Conservation (phyloP, 2,888 invertebrate genomes). For the Lepidochitona cinerea region DNA sequence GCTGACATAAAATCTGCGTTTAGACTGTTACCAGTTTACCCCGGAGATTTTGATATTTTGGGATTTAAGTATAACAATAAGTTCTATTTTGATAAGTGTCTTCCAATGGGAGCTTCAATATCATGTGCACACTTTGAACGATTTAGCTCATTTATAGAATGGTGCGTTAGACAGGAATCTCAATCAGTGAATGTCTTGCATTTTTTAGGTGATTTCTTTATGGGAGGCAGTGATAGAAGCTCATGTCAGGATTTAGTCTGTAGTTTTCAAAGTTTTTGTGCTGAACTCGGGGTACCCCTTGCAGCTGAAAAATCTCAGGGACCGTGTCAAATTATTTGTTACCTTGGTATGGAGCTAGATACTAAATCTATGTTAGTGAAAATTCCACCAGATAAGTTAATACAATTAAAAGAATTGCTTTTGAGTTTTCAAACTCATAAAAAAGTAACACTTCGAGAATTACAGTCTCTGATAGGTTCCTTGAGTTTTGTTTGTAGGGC, state of each 20-base stretch:
- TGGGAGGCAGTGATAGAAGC: neutral
- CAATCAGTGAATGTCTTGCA: neutral
- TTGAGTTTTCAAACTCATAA: neutral
- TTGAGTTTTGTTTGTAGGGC: neutral
- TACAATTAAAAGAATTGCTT: no score
- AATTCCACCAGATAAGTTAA: neutral
- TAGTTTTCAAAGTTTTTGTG: neutral
- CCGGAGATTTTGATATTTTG: conserved; percentile 25
- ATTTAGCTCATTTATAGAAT: conserved; percentile 20
- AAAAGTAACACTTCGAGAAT: neutral
- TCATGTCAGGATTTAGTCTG: neutral
- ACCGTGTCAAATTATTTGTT: neutral
- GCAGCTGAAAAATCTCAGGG: neutral
- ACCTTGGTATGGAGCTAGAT: neutral
- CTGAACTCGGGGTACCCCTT: neutral
- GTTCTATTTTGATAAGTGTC: conserved; percentile 20
- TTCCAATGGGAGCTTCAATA: conserved; percentile 19
- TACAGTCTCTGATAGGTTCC: conserved; percentile 1
- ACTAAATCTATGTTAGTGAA: neutral
- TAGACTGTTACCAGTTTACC: conserved; percentile 21
- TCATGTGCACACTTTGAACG: conserved; percentile 11
- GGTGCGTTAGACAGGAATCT: no score
- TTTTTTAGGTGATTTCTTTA: neutral
- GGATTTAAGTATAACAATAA: conserved; percentile 18
- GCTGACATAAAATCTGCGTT: conserved; percentile 29